phyloP scores from a whole-genome alignment of 2,113 vertebrate genomes.

The Brachyhypopomus occidentalis region DNA sequence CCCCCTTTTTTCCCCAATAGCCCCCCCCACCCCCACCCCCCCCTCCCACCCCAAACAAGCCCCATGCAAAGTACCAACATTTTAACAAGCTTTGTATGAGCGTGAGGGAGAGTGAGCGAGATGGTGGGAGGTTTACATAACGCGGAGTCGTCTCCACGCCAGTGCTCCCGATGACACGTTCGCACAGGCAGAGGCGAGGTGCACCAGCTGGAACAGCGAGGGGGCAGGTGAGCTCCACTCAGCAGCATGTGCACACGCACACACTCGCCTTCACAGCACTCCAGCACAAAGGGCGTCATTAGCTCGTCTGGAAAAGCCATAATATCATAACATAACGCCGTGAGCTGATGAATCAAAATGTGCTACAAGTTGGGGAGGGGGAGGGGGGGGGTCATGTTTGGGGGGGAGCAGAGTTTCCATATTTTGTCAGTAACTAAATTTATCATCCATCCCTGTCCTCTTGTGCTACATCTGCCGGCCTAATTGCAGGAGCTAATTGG shows the following conservation, averaged over 20 bases:
- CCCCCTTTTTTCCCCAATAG: no score
- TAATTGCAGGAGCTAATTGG: constrained; percentile 77
- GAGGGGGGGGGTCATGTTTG: not conserved
- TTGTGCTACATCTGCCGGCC: constrained; percentile 76
- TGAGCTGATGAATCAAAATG: constrained; percentile 17
- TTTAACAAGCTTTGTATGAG: constrained; percentile 24
- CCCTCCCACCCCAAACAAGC: not conserved
- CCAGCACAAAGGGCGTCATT: constrained; percentile 39
- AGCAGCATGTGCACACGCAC: constrained; percentile 44
- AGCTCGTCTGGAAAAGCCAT: constrained; percentile 4
- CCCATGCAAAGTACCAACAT: not conserved
- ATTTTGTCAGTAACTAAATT: constrained; percentile 70
- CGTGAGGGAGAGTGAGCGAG: constrained; percentile 23
- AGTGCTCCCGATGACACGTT: constrained; percentile 38
- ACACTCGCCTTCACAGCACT: not conserved
- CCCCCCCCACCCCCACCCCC: not conserved
- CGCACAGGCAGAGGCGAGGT: constrained; percentile 34
- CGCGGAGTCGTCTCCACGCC: constrained; percentile 40
- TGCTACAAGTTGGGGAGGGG: constrained; percentile 40
- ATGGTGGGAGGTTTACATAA: constrained; percentile 59
- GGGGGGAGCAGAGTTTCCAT: constrained; percentile 45
- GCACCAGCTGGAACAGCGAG: constrained; percentile 23
- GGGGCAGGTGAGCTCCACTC: constrained; percentile 33
- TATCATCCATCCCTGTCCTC: constrained; percentile 78
- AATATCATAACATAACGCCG: not conserved